A percentile compares a stretch with the other conserved stretches of the same genome.
Evolutionary conservation across 2,113 vertebrate genomes (phyloP).

Genomic region (Fregata magnificens): DNA sequence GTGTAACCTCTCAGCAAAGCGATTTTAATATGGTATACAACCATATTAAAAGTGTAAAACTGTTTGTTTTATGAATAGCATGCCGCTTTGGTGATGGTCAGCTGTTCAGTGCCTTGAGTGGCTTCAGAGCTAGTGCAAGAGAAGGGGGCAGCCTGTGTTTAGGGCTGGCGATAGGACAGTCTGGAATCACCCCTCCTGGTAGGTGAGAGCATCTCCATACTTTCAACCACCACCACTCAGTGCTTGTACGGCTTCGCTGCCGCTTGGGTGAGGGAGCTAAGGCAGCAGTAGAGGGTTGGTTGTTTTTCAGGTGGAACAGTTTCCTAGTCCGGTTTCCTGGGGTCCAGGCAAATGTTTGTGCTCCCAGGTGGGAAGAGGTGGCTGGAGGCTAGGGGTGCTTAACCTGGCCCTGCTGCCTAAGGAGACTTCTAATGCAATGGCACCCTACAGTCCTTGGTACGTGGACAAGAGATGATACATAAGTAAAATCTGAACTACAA

Average conservation of each 20-base stretch:
- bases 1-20: background rate
- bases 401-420: background rate
- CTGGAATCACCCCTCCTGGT: background rate
- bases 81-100: background rate
- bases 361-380: background rate
- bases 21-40: background rate
- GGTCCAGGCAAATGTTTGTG: background rate
- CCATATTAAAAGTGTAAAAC: background rate
- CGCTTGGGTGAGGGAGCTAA: background rate
- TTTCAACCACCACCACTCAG: background rate
- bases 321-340: background rate
- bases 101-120: background rate
- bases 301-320: background rate
- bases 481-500: background rate
- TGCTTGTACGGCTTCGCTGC: background rate
- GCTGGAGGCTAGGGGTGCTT: background rate
- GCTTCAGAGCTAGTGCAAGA: background rate
- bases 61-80: background rate
- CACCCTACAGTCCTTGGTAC: fast-evolving
- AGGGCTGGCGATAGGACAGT: background rate
- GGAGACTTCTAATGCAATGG: background rate
- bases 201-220: background rate
- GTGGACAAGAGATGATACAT: fast-evolving
- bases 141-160: background rate
- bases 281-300: background rate